These are phyloP conservation scores for Engraulis encrasicolus DNA, from an alignment of 2,113 vertebrate genomes.

Conservation along the genomic window DNA sequence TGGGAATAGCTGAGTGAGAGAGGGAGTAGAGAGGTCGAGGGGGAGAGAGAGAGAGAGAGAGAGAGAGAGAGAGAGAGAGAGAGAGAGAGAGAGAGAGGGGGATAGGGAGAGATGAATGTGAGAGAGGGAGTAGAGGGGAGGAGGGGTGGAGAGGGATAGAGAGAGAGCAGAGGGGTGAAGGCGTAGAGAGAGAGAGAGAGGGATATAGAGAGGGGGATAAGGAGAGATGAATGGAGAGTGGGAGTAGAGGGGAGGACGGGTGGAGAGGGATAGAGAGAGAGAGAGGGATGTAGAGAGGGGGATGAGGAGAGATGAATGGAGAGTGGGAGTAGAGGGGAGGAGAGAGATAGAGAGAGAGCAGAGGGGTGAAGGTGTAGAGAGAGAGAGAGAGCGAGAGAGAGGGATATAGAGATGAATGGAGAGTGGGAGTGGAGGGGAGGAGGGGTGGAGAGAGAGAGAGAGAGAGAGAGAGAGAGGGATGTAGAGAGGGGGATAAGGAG, in stretches of 20 bases:
- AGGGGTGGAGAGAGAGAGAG: too few species aligned
- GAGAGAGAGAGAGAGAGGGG: constrained; percentile 16
- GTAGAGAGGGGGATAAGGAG: too few species aligned
- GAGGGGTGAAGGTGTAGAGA: background rate
- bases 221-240: background rate
- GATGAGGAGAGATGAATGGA: background rate
- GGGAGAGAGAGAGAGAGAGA: background rate
- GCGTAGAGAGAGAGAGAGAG: constrained; percentile 18
- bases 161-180: constrained; percentile 14
- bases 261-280: background rate
- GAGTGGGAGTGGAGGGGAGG: constrained; percentile 43
- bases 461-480: background rate
- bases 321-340: too few species aligned
- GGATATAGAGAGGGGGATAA: constrained; percentile 23
- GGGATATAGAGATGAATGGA: too few species aligned
- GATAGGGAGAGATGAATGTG: background rate
- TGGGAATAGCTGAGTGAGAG: background rate
- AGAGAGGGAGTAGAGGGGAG: background rate
- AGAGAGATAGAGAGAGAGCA: background rate
- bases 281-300: background rate
- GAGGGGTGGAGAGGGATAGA: background rate
- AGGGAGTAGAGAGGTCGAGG: background rate
- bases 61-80: background rate
- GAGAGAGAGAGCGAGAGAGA: too few species aligned
- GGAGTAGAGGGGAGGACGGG: background rate